Conservation (phyloP, 2,888 invertebrate species). For the Dorcus parallelipipedus region DNA sequence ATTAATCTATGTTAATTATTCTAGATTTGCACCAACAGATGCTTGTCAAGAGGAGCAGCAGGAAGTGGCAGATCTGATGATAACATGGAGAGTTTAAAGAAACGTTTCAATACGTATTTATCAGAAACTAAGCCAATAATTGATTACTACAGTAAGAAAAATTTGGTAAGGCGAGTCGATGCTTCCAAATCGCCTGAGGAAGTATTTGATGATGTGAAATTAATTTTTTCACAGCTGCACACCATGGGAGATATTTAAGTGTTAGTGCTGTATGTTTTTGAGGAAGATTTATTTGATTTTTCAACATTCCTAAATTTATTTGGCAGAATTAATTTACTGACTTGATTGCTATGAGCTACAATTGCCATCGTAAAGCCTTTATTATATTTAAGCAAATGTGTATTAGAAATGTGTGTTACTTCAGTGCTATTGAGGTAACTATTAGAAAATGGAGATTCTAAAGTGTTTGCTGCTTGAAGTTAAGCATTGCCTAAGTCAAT, state of each 20-base stretch:
- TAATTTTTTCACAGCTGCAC: conserved; percentile 29
- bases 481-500: too few relatives aligned
- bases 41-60: conserved; percentile 79
- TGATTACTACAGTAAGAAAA: conserved; percentile 68
- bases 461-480: too few relatives aligned
- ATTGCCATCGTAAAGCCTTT: too few relatives aligned
- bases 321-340: too few relatives aligned
- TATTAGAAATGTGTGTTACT: too few relatives aligned
- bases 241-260: background rate
- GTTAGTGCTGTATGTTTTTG: too few relatives aligned
- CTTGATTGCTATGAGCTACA: too few relatives aligned
- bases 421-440: too few relatives aligned
- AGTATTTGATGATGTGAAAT: conserved; percentile 53
- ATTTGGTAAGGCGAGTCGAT: conserved; percentile 73
- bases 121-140: conserved; percentile 89
- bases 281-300: background rate
- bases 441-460: too few relatives aligned
- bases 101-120: conserved; percentile 81
- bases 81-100: conserved; percentile 82
- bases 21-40: conserved; percentile 76
- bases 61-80: conserved; percentile 94
- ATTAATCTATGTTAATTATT: conserved; percentile 12
- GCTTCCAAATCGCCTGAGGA: conserved; percentile 63
- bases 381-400: too few relatives aligned
- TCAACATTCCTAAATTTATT: background rate